Percentiles rank a stretch among this genome's conserved stretches.
These are phyloP conservation scores for Trinectes maculatus DNA, from an alignment of 2,113 vertebrate genomes.

Conservation along the genomic window DNA sequence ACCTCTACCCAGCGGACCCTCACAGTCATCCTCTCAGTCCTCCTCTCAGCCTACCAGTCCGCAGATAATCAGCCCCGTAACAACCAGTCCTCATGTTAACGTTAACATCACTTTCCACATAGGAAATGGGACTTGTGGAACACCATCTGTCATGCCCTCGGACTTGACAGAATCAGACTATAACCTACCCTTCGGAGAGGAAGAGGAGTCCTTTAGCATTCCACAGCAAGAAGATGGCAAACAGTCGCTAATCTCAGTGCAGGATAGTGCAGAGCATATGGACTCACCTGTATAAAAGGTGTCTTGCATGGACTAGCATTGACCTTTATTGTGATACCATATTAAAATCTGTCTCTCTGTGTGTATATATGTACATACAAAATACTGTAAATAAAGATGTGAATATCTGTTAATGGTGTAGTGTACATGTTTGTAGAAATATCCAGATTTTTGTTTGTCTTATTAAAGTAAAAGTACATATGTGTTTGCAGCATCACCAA, in stretches of 20 bases:
- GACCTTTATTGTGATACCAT: too few species aligned
- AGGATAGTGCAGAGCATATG: slow-evolving; percentile 60
- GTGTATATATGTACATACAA: slow-evolving; percentile 45
- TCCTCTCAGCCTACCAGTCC: slow-evolving; percentile 58
- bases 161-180: slow-evolving; percentile 38
- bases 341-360: slow-evolving; percentile 6
- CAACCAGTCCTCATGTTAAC: slow-evolving; percentile 71
- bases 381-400: slow-evolving; percentile 49
- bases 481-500: not conserved
- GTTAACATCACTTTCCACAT: slow-evolving; percentile 78
- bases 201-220: slow-evolving; percentile 64
- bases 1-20: slow-evolving; percentile 24
- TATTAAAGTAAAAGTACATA: too few species aligned
- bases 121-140: slow-evolving; percentile 44
- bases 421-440: too few species aligned
- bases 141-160: slow-evolving; percentile 28
- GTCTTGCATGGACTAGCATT: not conserved
- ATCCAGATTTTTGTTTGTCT: too few species aligned
- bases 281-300: slow-evolving; percentile 9
- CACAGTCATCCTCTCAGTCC: slow-evolving; percentile 48
- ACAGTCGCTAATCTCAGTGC: slow-evolving; percentile 60
- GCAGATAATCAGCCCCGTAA: slow-evolving; percentile 47
- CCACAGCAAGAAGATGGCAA: slow-evolving; percentile 76
- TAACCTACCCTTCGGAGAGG: slow-evolving; percentile 62
- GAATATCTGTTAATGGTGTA: slow-evolving; percentile 1